phyloP scores from a whole-genome alignment of 53 echinoderm and acorn worm species.

The Temnopleurus reevesii region DNA sequence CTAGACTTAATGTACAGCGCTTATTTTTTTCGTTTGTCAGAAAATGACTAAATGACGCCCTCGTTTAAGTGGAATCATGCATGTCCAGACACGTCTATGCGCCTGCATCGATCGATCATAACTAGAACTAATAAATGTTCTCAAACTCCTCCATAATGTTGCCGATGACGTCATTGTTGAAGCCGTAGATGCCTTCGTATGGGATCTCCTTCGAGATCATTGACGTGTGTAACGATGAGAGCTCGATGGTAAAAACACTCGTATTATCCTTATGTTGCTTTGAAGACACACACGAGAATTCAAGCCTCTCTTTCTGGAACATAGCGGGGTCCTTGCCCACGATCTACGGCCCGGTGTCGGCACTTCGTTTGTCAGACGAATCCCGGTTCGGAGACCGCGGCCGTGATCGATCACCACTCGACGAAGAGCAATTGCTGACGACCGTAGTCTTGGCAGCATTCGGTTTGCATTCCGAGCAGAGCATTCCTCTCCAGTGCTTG shows the following conservation, averaged over 20 bases:
- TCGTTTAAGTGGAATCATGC: too few relatives aligned
- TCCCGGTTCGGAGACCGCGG: background rate
- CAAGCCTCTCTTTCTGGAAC: background rate
- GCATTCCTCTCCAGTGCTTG: background rate
- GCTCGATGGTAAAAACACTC: background rate
- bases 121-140: background rate
- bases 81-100: background rate
- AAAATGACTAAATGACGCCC: too few relatives aligned
- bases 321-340: background rate
- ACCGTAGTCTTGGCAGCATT: background rate
- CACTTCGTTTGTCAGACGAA: background rate
- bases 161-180: background rate
- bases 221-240: background rate
- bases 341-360: background rate
- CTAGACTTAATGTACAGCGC: background rate
- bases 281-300: background rate
- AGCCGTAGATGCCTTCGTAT: background rate
- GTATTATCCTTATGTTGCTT: background rate
- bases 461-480: background rate
- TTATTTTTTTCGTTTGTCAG: background rate
- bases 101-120: background rate
- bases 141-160: background rate
- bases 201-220: background rate
- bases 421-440: constrained; percentile 11
- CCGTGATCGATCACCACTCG: background rate